phyloP scores from a whole-genome alignment of 1,140 invertebrate genomes.

The Notospermus geniculatus region DNA sequence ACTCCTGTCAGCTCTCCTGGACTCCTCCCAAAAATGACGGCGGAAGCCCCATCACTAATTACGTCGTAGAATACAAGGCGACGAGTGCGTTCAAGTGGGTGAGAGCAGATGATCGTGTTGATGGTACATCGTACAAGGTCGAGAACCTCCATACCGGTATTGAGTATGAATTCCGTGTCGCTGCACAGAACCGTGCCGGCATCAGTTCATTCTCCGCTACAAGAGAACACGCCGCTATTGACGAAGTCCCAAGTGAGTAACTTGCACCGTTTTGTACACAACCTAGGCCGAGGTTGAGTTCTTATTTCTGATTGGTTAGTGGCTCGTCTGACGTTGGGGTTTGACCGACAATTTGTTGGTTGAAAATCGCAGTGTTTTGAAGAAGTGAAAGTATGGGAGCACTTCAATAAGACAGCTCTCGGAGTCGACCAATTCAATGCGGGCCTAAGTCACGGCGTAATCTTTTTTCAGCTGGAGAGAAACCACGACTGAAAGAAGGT shows the following conservation, averaged over 20 bases:
- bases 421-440: no score
- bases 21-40: slow-evolving; percentile 84
- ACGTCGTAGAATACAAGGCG: slow-evolving; percentile 91
- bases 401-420: no score
- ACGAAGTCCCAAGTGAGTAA: slow-evolving; percentile 85
- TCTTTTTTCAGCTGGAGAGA: slow-evolving; percentile 39
- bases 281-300: no score
- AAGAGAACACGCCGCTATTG: slow-evolving; percentile 82
- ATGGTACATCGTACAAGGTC: slow-evolving; percentile 79
- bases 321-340: no score
- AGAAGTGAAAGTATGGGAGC: no score
- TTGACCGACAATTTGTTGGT: no score
- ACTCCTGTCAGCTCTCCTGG: slow-evolving; percentile 91
- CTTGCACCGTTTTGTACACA: no score
- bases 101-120: slow-evolving; percentile 50
- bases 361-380: no score
- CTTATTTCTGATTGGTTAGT: no score
- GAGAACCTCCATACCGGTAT: slow-evolving; percentile 85
- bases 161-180: slow-evolving; percentile 92
- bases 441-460: no score
- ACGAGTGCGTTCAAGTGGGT: slow-evolving; percentile 85
- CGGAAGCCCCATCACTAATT: slow-evolving; percentile 92
- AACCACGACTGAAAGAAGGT: slow-evolving; percentile 45
- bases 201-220: slow-evolving; percentile 87
- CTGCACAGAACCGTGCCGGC: slow-evolving; percentile 87